phyloP scores from a whole-genome alignment of 2,797 vertebrate genomes.

The Ctenopoma multispine region DNA sequence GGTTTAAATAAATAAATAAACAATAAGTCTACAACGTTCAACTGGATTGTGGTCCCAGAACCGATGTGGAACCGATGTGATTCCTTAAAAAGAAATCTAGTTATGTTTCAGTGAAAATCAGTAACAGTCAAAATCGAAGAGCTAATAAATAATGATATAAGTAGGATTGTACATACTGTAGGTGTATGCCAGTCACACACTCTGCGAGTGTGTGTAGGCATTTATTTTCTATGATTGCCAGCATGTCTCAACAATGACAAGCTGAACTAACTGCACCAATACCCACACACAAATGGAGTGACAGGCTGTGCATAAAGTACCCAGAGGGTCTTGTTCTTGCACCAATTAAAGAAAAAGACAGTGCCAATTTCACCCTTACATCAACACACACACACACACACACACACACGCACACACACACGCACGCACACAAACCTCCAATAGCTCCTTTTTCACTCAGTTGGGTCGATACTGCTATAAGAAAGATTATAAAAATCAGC shows the following conservation, averaged over 20 bases:
- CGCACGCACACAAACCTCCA: conserved; percentile 13
- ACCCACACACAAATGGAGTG: conserved; percentile 58
- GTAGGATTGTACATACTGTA: conserved; percentile 6
- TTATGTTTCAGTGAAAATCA: conserved; percentile 7
- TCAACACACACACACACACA: conserved; percentile 41
- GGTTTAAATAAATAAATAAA: neutral
- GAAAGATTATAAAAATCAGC: conserved; percentile 78
- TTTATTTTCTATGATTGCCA: conserved; percentile 52
- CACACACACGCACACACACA: conserved; percentile 21
- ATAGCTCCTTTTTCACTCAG: conserved; percentile 57
- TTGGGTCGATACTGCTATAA: conserved; percentile 73
- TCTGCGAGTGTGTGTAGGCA: conserved; percentile 14
- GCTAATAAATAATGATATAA: conserved; percentile 25
- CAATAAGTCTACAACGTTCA: neutral
- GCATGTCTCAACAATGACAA: conserved; percentile 61
- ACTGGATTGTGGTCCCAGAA: neutral
- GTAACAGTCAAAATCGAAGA: conserved; percentile 27
- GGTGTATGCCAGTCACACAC: conserved; percentile 15
- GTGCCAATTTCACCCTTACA: conserved; percentile 63
- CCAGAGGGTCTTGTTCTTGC: conserved; percentile 65
- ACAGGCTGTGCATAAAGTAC: conserved; percentile 57
- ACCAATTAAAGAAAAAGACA: conserved; percentile 76
- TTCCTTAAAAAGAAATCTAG: neutral
- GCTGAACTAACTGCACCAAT: conserved; percentile 61
- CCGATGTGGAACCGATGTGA: neutral